Conservation (phyloP, 1,140 invertebrate species). For the Agraylea sexmaculata region DNA sequence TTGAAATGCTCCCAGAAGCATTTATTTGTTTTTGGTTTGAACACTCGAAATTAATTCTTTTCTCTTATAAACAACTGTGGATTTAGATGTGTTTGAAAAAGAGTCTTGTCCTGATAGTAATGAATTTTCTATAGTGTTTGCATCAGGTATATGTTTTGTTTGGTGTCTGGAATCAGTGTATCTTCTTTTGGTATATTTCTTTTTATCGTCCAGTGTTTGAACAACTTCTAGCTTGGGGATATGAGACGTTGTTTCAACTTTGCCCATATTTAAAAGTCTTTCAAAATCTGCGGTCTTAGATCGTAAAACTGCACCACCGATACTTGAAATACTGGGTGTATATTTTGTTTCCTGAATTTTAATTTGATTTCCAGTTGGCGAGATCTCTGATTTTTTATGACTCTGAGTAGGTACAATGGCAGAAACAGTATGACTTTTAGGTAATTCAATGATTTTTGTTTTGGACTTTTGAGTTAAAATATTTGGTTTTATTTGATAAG, state of each 20-base stretch:
- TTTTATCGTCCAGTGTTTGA: slow-evolving; percentile 36
- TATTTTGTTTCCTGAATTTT: slow-evolving; percentile 25
- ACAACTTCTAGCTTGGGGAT: slow-evolving; percentile 24
- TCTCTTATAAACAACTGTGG: slow-evolving; percentile 58
- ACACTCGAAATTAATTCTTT: slow-evolving; percentile 70
- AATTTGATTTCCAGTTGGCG: slow-evolving; percentile 8
- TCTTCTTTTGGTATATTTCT: slow-evolving; percentile 49
- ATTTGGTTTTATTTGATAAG: slow-evolving; percentile 24
- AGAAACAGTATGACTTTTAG: slow-evolving; percentile 22
- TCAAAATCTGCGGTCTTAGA: slow-evolving; percentile 59
- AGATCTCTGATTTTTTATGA: slow-evolving; percentile 17
- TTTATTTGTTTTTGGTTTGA: slow-evolving; percentile 30
- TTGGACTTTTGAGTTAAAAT: slow-evolving; percentile 18
- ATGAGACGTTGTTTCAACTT: slow-evolving; percentile 26
- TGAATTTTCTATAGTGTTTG: slow-evolving; percentile 32
- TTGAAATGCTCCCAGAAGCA: too few relatives aligned
- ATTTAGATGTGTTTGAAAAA: slow-evolving; percentile 25
- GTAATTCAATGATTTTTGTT: slow-evolving; percentile 21
- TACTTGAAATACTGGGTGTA: slow-evolving; percentile 50
- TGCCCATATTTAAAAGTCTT: slow-evolving; percentile 37
- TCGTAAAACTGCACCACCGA: slow-evolving; percentile 51
- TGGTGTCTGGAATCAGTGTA: slow-evolving; percentile 51
- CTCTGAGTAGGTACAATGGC: slow-evolving; percentile 16
- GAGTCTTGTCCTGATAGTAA: slow-evolving; percentile 25
- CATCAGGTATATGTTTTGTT: slow-evolving; percentile 47